These are phyloP conservation scores for Notolabrus celidotus DNA, from an alignment of 2,797 vertebrate species.

Conservation along the genomic window DNA sequence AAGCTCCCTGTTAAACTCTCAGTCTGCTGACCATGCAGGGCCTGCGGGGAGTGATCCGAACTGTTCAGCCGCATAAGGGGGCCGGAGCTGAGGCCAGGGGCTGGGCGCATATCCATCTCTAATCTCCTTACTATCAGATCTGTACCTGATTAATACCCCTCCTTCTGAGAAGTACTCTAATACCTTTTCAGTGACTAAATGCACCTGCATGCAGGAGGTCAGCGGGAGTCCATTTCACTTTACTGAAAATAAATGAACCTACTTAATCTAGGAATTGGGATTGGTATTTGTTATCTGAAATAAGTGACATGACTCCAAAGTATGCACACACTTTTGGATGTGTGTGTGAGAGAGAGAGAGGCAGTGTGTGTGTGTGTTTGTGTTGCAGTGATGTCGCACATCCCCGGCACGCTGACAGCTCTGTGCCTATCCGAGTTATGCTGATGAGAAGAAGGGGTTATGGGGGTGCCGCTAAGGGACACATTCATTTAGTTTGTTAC, in stretches of 20 bases:
- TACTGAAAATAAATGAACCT: conserved; percentile 35
- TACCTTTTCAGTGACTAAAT: conserved; percentile 72
- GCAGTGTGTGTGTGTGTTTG: not conserved
- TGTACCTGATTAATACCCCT: conserved; percentile 81
- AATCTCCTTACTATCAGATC: conserved; percentile 87
- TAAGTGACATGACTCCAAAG: conserved; percentile 13
- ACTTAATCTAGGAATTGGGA: conserved; percentile 28
- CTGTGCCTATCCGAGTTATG: conserved; percentile 68
- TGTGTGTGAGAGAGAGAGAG: not conserved
- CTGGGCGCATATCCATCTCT: conserved; percentile 77
- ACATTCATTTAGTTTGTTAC: conserved; percentile 74
- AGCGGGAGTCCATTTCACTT: conserved; percentile 47
- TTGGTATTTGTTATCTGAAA: conserved; percentile 34
- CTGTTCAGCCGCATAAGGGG: conserved; percentile 70
- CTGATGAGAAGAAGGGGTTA: conserved; percentile 76
- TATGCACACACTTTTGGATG: not conserved
- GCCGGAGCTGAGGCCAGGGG: conserved; percentile 67
- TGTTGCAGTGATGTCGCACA: conserved; percentile 19
- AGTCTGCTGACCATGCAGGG: conserved; percentile 83
- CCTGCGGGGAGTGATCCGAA: conserved; percentile 68
- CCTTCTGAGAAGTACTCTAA: conserved; percentile 77
- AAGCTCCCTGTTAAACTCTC: conserved; percentile 86
- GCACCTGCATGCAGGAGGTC: conserved; percentile 63
- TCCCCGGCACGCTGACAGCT: conserved; percentile 63
- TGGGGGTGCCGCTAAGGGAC: conserved; percentile 63